Conservation (phyloP, 2,113 vertebrate genomes). For the Pseudorectes ferrugineus region DNA sequence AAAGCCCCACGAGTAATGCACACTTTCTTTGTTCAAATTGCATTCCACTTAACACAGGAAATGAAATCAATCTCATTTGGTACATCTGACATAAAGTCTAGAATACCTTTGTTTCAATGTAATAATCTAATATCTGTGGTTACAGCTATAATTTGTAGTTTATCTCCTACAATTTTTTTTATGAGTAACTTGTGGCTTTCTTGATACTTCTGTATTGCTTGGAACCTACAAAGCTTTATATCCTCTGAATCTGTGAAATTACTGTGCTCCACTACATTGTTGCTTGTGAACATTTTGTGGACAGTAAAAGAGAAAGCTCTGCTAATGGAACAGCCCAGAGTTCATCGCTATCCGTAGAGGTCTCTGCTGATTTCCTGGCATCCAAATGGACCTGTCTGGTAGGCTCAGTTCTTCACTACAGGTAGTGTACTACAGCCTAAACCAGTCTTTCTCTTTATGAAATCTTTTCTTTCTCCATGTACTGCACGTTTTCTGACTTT, state of each 20-base stretch:
- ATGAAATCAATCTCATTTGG: background rate
- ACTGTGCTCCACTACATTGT: background rate
- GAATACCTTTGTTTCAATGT: background rate
- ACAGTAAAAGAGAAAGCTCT: background rate
- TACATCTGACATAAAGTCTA: background rate
- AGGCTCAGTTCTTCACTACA: background rate
- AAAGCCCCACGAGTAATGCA: background rate
- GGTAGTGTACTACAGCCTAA: background rate
- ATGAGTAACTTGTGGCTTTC: slow-evolving; percentile 27
- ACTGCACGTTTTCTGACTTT: background rate
- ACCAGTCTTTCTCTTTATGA: background rate
- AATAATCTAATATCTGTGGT: slow-evolving; percentile 32
- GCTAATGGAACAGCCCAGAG: background rate
- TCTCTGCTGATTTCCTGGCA: background rate
- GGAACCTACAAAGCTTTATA: background rate
- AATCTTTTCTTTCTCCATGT: background rate
- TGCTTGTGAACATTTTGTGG: background rate
- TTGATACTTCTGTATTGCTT: background rate
- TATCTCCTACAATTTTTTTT: background rate
- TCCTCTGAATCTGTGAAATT: background rate
- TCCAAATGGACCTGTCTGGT: background rate
- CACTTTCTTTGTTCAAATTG: background rate
- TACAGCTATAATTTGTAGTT: slow-evolving; percentile 13
- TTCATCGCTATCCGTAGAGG: background rate
- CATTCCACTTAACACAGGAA: slow-evolving; percentile 8